A percentile compares a stretch with the other conserved stretches of the same genome.
Conservation (phyloP, 1,140 invertebrate genomes). For the Meloidogyne floridensis region DNA sequence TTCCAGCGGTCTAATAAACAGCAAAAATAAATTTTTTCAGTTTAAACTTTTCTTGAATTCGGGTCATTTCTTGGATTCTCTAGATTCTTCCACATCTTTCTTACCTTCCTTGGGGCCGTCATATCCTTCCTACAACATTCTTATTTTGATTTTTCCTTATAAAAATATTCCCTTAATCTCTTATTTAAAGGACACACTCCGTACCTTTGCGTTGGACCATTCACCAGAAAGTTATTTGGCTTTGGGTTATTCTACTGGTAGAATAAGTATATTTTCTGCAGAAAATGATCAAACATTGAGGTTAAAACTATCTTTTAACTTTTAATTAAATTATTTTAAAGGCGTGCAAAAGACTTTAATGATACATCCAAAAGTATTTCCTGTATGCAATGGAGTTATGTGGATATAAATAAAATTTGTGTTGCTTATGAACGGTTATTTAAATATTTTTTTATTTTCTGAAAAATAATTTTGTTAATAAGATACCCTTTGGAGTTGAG, state of each 20-base stretch:
- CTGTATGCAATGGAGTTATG: slow-evolving; percentile 33
- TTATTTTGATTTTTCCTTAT: not conserved
- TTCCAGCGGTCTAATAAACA: too few relatives aligned
- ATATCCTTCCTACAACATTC: too few relatives aligned
- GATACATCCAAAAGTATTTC: slow-evolving; percentile 35
- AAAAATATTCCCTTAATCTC: too few relatives aligned
- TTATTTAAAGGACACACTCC: slow-evolving; percentile 24
- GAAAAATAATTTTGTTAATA: not conserved
- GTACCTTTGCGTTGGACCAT: slow-evolving; percentile 31
- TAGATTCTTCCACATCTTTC: too few relatives aligned
- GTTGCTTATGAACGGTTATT: slow-evolving; percentile 35
- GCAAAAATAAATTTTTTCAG: too few relatives aligned
- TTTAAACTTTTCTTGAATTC: too few relatives aligned
- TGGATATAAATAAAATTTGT: slow-evolving; percentile 27
- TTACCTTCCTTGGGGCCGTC: too few relatives aligned
- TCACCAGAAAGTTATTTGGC: slow-evolving; percentile 28
- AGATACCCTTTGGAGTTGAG: too few relatives aligned
- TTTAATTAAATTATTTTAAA: slow-evolving; percentile 12
- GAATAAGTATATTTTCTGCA: slow-evolving; percentile 26
- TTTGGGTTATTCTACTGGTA: slow-evolving; percentile 32
- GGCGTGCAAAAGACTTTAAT: slow-evolving; percentile 31
- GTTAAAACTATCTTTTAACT: slow-evolving; percentile 7
- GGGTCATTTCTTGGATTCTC: too few relatives aligned
- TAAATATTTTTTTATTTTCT: not conserved
- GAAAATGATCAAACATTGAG: slow-evolving; percentile 19